Evolutionary conservation across 2,113 vertebrate genomes (phyloP).

Genomic region (Mixornis gularis): DNA sequence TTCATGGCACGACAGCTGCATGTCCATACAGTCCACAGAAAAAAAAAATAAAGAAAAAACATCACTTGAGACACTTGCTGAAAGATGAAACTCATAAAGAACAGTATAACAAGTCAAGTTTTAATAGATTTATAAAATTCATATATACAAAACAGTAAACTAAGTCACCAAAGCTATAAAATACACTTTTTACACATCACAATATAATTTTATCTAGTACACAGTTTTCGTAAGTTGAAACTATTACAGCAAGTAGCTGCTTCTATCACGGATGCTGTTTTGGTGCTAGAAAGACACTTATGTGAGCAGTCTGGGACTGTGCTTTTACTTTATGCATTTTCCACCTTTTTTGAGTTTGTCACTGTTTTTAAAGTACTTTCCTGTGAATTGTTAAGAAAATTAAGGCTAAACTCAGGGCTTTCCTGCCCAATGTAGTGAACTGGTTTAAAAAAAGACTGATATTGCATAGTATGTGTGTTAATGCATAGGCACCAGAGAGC

Average conservation of each 20-base stretch:
- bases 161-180: slow-evolving; percentile 57
- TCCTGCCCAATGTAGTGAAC: slow-evolving; percentile 21
- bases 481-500: slow-evolving; percentile 44
- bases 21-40: not conserved
- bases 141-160: slow-evolving; percentile 69
- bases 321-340: slow-evolving; percentile 30
- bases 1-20: not conserved
- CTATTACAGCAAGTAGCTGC: slow-evolving; percentile 55
- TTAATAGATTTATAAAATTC: slow-evolving; percentile 73
- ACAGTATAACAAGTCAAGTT: slow-evolving; percentile 58
- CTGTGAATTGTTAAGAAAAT: slow-evolving; percentile 26
- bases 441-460: not conserved
- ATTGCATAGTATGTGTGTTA: slow-evolving; percentile 47
- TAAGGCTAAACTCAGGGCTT: slow-evolving; percentile 32
- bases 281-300: slow-evolving; percentile 47
- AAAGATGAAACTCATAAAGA: not conserved
- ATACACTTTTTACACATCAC: slow-evolving; percentile 63
- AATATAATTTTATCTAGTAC: slow-evolving; percentile 51
- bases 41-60: not conserved
- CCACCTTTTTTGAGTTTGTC: not conserved
- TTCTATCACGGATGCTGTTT: slow-evolving; percentile 40
- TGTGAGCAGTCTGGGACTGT: slow-evolving; percentile 26
- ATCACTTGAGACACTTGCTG: not conserved
- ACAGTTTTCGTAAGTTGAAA: slow-evolving; percentile 47
- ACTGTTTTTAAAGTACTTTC: slow-evolving; percentile 24